phyloP scores from a whole-genome alignment of 2,888 invertebrate genomes.

The Oscheius sp. region DNA sequence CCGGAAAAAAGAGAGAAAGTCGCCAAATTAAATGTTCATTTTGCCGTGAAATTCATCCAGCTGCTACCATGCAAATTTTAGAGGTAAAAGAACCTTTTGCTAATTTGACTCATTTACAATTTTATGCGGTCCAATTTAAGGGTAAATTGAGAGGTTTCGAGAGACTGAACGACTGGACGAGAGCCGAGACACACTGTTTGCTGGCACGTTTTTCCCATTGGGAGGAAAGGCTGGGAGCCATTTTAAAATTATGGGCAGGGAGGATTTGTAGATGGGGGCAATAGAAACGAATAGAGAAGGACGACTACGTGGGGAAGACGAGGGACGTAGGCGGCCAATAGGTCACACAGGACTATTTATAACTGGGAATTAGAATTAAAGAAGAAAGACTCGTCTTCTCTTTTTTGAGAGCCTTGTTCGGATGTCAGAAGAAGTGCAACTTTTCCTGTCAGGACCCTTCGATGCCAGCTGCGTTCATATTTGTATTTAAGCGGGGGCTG shows the following conservation, averaged over 20 bases:
- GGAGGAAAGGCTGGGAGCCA: neutral
- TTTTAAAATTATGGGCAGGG: slow-evolving; percentile 25
- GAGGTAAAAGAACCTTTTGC: neutral
- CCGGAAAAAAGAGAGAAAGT: neutral
- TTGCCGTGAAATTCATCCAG: too few species aligned
- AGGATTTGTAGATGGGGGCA: neutral
- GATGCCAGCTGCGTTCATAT: too few species aligned
- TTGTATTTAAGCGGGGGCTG: too few species aligned
- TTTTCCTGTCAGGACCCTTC: too few species aligned
- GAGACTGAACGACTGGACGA: slow-evolving; percentile 9
- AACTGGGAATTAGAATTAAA: too few species aligned
- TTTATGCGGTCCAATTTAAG: slow-evolving; percentile 31
- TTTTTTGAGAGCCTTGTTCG: too few species aligned
- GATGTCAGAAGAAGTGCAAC: too few species aligned
- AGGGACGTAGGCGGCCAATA: too few species aligned
- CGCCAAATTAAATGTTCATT: too few species aligned
- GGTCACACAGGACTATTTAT: too few species aligned
- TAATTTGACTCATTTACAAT: slow-evolving; percentile 30
- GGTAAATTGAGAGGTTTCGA: slow-evolving; percentile 19
- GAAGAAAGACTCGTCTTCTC: too few species aligned
- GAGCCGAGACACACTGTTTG: slow-evolving; percentile 23
- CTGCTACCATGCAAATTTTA: too few species aligned
- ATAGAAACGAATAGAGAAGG: neutral
- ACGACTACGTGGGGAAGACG: neutral
- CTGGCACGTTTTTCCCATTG: slow-evolving; percentile 8